Percentiles rank a stretch among this genome's conserved stretches.
Conservation (phyloP, 2,888 invertebrate genomes). For the Autographa gamma region DNA sequence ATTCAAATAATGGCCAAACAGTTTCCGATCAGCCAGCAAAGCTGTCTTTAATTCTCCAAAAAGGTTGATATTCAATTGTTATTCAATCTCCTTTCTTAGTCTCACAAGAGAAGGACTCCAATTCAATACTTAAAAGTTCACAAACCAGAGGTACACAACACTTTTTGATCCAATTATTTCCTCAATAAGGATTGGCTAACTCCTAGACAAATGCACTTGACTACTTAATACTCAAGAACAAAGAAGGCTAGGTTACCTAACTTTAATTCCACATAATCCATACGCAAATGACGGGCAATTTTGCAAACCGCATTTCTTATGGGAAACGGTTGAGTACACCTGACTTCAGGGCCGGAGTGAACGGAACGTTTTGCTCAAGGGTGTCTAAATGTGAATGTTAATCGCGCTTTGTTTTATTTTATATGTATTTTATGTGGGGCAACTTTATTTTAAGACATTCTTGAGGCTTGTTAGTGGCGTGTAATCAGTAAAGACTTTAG, state of each 20-base stretch:
- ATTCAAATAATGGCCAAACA: too few relatives aligned
- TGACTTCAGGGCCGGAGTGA: slow-evolving; percentile 54
- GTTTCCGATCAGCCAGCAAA: too few relatives aligned
- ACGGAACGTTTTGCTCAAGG: slow-evolving; percentile 44
- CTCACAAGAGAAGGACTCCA: not conserved
- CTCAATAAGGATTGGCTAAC: slow-evolving; percentile 32
- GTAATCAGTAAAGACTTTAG: too few relatives aligned
- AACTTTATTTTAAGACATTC: slow-evolving; percentile 30
- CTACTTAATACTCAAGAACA: slow-evolving; percentile 40
- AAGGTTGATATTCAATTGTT: not conserved
- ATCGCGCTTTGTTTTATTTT: slow-evolving; percentile 50
- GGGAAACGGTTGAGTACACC: slow-evolving; percentile 68
- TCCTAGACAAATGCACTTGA: slow-evolving; percentile 22
- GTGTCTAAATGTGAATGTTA: slow-evolving; percentile 56
- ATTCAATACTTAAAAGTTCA: slow-evolving; percentile 27
- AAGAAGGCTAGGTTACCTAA: slow-evolving; percentile 63
- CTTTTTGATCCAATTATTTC: slow-evolving; percentile 30
- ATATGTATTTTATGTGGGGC: slow-evolving; percentile 36
- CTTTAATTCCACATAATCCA: slow-evolving; percentile 67
- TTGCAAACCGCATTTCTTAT: slow-evolving; percentile 68
- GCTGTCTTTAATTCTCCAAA: not conserved
- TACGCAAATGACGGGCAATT: slow-evolving; percentile 68
- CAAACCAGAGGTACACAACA: slow-evolving; percentile 19
- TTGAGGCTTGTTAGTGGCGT: slow-evolving; percentile 13
- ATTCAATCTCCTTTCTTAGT: too few relatives aligned